These are phyloP conservation scores for Cryptocephalus primarius DNA, from an alignment of 2,888 invertebrate genomes.

Conservation along the genomic window DNA sequence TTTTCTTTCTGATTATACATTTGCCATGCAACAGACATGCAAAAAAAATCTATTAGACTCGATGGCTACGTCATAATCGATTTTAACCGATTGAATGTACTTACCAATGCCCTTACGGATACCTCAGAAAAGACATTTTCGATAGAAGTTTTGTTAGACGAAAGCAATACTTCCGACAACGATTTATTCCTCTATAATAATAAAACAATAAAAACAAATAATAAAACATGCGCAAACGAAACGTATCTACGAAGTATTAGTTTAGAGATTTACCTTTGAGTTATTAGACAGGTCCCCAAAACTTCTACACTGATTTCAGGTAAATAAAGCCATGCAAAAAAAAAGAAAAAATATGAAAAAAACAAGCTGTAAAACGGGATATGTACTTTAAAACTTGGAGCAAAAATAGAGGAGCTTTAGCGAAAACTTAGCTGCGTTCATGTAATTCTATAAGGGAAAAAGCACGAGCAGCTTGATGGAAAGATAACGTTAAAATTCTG, in stretches of 20 bases:
- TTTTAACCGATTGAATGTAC: slow-evolving; percentile 25
- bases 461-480: too few species aligned
- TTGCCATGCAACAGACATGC: slow-evolving; percentile 21
- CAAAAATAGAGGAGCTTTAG: too few species aligned
- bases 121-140: slow-evolving; percentile 46
- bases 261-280: slow-evolving; percentile 28
- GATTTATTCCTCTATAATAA: slow-evolving; percentile 44
- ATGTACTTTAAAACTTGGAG: too few species aligned
- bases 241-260: background rate
- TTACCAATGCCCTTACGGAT: slow-evolving; percentile 52
- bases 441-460: too few species aligned
- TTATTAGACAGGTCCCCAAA: slow-evolving; percentile 49
- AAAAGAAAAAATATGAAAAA: slow-evolving; percentile 1
- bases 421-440: too few species aligned
- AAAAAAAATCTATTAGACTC: slow-evolving; percentile 6
- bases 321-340: slow-evolving; percentile 13
- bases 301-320: slow-evolving; percentile 44
- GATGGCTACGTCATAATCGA: too few species aligned
- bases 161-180: slow-evolving; percentile 37
- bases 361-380: too few species aligned
- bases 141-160: slow-evolving; percentile 27
- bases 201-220: slow-evolving; percentile 14
- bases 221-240: slow-evolving; percentile 8
- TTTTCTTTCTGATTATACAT: slow-evolving; percentile 23
- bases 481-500: too few species aligned